These are phyloP conservation scores for Pogonomyrmex californicus DNA, from an alignment of 1,140 invertebrate species.

Conservation along the genomic window DNA sequence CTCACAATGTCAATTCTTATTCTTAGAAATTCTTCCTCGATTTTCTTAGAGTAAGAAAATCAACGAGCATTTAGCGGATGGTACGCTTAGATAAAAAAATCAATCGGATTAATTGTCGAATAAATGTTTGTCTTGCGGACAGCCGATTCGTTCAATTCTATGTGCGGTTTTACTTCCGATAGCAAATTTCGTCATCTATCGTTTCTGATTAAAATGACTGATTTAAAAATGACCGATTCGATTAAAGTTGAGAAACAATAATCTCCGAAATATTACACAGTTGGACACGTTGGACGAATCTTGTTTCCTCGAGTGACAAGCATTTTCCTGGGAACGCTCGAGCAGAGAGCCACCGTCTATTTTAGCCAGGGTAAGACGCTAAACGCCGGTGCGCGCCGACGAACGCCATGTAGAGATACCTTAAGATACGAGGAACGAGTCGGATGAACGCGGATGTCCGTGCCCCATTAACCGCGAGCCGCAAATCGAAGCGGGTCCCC, in stretches of 20 bases:
- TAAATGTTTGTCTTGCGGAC: background rate
- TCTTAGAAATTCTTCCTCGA: background rate
- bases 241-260: background rate
- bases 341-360: slow-evolving; percentile 71
- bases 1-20: slow-evolving; percentile 35
- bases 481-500: slow-evolving; percentile 71
- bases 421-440: slow-evolving; percentile 45
- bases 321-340: slow-evolving; percentile 76
- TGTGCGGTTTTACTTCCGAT: background rate
- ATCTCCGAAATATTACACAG: background rate
- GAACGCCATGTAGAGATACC: slow-evolving; percentile 60
- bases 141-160: background rate
- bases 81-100: background rate
- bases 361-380: slow-evolving; percentile 69
- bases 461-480: slow-evolving; percentile 73
- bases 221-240: background rate
- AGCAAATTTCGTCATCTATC: background rate
- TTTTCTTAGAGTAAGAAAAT: background rate
- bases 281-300: slow-evolving; percentile 66
- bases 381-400: slow-evolving; percentile 72
- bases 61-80: background rate
- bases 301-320: slow-evolving; percentile 75
- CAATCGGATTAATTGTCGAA: background rate
- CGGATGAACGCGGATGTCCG: slow-evolving; percentile 59
- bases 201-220: background rate